phyloP scores from a whole-genome alignment of 2,113 vertebrate genomes.

The Uria lomvia region DNA sequence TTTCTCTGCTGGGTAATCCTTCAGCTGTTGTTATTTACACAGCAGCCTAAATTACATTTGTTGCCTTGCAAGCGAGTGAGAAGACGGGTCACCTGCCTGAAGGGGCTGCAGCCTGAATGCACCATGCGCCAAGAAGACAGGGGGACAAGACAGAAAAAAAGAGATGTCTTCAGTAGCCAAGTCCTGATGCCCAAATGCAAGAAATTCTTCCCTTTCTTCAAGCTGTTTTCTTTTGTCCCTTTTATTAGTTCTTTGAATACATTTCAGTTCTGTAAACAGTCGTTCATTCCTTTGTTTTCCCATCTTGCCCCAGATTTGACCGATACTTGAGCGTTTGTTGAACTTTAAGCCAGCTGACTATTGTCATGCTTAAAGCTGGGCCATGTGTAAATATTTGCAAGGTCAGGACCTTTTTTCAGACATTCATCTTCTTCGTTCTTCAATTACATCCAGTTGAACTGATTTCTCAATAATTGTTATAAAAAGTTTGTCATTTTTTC shows the following conservation, averaged over 20 bases:
- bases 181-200: neutral
- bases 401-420: neutral
- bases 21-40: neutral
- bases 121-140: fast-evolving
- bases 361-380: neutral
- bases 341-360: neutral
- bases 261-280: neutral
- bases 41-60: neutral
- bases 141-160: neutral
- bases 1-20: neutral
- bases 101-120: neutral
- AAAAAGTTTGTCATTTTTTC: neutral
- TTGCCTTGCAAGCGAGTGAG: neutral
- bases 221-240: neutral
- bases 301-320: neutral
- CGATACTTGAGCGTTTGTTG: neutral
- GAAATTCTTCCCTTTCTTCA: neutral
- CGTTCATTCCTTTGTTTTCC: neutral
- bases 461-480: neutral
- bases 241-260: neutral
- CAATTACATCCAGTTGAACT: neutral
- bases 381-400: neutral
- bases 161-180: neutral
- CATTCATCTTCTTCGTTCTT: neutral
- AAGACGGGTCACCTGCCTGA: neutral